These are phyloP conservation scores for Metopolophium dirhodum DNA, from an alignment of 1,140 invertebrate genomes.

Conservation along the genomic window DNA sequence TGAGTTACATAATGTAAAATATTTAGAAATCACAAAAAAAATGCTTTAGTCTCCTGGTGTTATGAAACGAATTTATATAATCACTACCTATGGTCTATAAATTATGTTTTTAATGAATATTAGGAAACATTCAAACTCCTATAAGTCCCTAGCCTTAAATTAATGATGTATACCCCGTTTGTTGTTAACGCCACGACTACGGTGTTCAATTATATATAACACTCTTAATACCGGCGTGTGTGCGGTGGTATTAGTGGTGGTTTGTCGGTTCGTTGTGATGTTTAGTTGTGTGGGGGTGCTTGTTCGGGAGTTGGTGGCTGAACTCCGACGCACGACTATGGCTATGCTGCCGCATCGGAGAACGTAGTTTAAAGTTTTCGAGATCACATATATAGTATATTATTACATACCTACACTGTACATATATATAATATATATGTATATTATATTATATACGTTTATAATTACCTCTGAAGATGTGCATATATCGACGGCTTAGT, in stretches of 20 bases:
- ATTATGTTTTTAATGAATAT: not conserved
- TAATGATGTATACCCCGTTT: not conserved
- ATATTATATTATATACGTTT: not conserved
- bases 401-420: not conserved
- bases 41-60: too few species aligned
- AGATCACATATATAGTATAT: not conserved
- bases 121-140: not conserved
- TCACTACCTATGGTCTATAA: not conserved
- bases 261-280: not conserved
- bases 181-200: not conserved
- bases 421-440: not conserved
- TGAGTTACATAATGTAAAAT: too few species aligned
- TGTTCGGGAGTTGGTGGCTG: not conserved
- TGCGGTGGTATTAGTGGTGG: not conserved
- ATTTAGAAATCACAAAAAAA: too few species aligned
- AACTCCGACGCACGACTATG: not conserved
- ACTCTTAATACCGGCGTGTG: not conserved
- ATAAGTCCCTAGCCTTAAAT: not conserved
- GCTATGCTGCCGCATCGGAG: not conserved
- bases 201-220: not conserved
- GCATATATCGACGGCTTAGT: not conserved
- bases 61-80: not conserved
- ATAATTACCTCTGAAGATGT: not conserved
- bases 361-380: not conserved
- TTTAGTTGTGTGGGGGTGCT: not conserved